Percentiles rank a stretch among this genome's conserved stretches.
Evolutionary conservation across 1,140 invertebrate genomes (phyloP).

Genomic region (Polypedilum vanderplanki): DNA sequence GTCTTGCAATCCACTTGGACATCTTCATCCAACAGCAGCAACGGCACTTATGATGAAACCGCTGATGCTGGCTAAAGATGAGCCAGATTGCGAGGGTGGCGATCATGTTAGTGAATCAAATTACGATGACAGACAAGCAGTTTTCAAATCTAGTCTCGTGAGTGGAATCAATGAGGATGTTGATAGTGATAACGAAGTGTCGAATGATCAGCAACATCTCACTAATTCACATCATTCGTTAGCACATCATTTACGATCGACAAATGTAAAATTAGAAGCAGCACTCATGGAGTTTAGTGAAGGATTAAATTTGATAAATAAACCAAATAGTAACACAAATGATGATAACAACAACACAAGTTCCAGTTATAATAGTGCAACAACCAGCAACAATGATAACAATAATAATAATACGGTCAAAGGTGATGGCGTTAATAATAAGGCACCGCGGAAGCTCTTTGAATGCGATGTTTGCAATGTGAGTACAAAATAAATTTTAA

Average conservation of each 20-base stretch:
- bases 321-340: constrained; percentile 28
- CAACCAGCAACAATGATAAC: constrained; percentile 27
- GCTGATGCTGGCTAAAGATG: constrained; percentile 1
- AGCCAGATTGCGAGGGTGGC: constrained; percentile 22
- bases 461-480: constrained; percentile 85
- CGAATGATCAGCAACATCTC: constrained; percentile 23
- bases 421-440: constrained; percentile 1
- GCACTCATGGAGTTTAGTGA: constrained; percentile 3
- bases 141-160: constrained; percentile 17
- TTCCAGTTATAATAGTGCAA: constrained; percentile 22
- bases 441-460: constrained; percentile 61
- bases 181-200: constrained; percentile 19
- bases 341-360: constrained; percentile 26
- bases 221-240: constrained; percentile 8
- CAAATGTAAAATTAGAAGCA: not conserved
- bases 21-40: not conserved
- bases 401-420: constrained; percentile 5
- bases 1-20: constrained; percentile 24
- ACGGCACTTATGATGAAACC: constrained; percentile 18
- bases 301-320: constrained; percentile 25
- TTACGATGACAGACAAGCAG: constrained; percentile 9
- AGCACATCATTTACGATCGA: not conserved
- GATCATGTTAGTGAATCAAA: constrained; percentile 20
- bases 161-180: not conserved
- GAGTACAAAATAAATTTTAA: not conserved